Evolutionary conservation across 2,888 invertebrate species (phyloP).

Genomic region (Mayetiola destructor): DNA sequence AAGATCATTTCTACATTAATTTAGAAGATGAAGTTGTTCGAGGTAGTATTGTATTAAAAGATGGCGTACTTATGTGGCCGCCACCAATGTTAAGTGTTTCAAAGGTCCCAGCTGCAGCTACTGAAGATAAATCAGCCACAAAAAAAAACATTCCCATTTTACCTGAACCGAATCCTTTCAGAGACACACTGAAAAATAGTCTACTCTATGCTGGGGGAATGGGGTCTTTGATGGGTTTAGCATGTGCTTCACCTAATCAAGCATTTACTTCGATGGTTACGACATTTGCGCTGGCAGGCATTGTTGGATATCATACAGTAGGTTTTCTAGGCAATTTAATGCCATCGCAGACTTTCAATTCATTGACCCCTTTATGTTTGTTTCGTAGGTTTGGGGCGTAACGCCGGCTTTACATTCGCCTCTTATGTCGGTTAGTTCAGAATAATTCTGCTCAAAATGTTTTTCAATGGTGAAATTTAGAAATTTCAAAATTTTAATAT

Average conservation of each 20-base stretch:
- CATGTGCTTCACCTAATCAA: constrained; percentile 63
- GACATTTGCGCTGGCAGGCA: constrained; percentile 66
- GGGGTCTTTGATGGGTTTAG: constrained; percentile 52
- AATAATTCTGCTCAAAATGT: background rate
- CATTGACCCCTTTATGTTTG: too few species aligned
- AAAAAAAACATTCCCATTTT: background rate
- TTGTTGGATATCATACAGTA: constrained; percentile 40
- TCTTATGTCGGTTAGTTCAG: constrained; percentile 54
- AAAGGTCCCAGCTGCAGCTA: constrained; percentile 36
- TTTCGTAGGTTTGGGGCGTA: constrained; percentile 80
- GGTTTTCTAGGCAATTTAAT: too few species aligned
- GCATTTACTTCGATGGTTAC: constrained; percentile 73
- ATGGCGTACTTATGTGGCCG: constrained; percentile 67
- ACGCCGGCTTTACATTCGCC: constrained; percentile 83
- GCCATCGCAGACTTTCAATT: too few species aligned
- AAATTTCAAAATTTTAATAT: background rate
- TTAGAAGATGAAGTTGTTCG: constrained; percentile 75
- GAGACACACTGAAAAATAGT: constrained; percentile 50
- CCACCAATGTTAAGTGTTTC: constrained; percentile 50
- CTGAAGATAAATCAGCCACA: constrained; percentile 26
- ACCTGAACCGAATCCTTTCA: constrained; percentile 48
- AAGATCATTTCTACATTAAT: constrained; percentile 66
- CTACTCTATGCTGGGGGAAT: constrained; percentile 55
- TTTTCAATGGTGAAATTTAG: background rate
- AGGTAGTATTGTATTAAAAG: constrained; percentile 62